Base-by-base conservation (phyloP, 1,140 invertebrate genomes). In the Eriocheir sinensis region DNA sequence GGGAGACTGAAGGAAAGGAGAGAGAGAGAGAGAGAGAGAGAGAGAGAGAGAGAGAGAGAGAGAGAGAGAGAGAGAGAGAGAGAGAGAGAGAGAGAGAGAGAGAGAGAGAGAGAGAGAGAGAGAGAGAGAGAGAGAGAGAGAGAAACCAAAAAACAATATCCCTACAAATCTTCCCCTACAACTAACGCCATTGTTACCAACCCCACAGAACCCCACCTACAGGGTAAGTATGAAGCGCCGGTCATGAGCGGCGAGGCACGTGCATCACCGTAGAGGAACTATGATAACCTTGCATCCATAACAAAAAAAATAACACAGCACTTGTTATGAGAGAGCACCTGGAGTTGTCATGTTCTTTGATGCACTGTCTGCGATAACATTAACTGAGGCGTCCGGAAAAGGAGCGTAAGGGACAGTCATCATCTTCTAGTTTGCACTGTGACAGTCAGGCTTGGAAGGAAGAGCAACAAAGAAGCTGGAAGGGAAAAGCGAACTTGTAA, bases 1-100 rank as follows among this genome's bases (percentile, higher is more conserved):
- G 44, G 15, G 44, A 48, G 44, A 48, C 4, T 8, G 53, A 60
- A 21, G 27, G 53, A 60, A 21, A 60, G n/a, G 53, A 60, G 53
- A 60, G 53, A 60, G 53, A 60, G 53, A 60, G 53, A 60, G 53
- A 60, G 53, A 60, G 53, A 60, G 53, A 60, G 53, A 60, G 53
- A 60, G 53, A 60, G 53, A 60, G 53, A 60, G 53, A 60, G 53
- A 60, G 53, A 60, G 53, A 60, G 53, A 60, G 53, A 60, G 53
- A 60, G 53, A 60, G 53, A 60, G 53, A 60, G 53, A 60, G 53
- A 60, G 53, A 60, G 53, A 60, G 53, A 60, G 53, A 60, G 53
- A 72, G 21, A 72, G 21, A 72, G 60, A 21, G 21, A 72, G 4
- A 72, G 53, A 72, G 12, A 21, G 60, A 72, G 21, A n/a, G 21